Evolutionary conservation across 1,140 invertebrate species (phyloP), one percentile per base, ranked within the genome.

Genomic region (Agrypnia vestita): DNA sequence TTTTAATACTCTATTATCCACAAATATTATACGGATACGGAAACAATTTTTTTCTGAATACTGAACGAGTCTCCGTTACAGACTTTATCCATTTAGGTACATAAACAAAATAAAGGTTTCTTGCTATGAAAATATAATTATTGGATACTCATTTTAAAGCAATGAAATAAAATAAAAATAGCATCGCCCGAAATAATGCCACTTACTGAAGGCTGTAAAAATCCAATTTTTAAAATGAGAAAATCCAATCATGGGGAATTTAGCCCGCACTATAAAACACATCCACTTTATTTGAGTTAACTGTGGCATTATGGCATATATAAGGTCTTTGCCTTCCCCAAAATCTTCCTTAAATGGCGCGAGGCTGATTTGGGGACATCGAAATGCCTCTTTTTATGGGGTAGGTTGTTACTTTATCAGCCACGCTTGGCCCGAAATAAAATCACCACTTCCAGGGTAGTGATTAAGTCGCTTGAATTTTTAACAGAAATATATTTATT

Each of bases 231-330:
- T 25, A 64, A 64, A 64, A 25, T 64, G 13, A 25, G 35, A 13
- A 59, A 59, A 43, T 64, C 61, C 61, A 64, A 64, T 25, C 35
- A 25, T 64, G 61, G 35, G n/a, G 61, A 64, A 64, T 35, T 19
- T 25, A 64, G 35, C 19, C 35, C 61, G 61, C 61, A 35, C 61
- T 64, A 64, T 64, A 25, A 64, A 64, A 64, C 61, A 64, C 61
- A 64, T 64, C 61, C 61, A 64, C 61, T 64, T 64, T 64, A 64
- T 64, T 64, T 35, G 61, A 64, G 61, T 64, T 64, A 43, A 13
- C 61, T 25, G 19, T 64, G 19, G 61, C 35, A 64, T 64, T 64
- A 64, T 64, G 61, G 61, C 61, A 15, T 35, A 64, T 64, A 64
- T 64, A 64, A 64, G 61, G 61, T 13, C 61, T 64, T 64, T 35